A percentile compares a stretch with the other conserved stretches of the same genome.
These are phyloP conservation scores for Philaethria dido DNA, from an alignment of 2,888 invertebrate species.

Conservation along the genomic window DNA sequence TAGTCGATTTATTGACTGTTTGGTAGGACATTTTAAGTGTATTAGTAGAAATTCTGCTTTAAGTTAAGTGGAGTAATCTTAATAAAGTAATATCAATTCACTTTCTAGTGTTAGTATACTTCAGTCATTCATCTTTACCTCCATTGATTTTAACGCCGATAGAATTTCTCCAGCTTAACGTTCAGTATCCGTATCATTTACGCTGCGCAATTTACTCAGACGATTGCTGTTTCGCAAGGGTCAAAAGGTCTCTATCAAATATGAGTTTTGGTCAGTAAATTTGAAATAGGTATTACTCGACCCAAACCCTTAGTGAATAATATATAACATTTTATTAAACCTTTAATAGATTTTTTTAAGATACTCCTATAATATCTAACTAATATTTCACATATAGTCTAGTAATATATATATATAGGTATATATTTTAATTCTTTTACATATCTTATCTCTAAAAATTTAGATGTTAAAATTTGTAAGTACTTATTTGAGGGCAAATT, in stretches of 20 bases:
- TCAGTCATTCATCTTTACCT: slow-evolving; percentile 22
- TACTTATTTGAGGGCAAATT: too few relatives aligned
- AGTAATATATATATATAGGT: background rate
- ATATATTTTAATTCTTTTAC: too few relatives aligned
- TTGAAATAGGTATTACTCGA: slow-evolving; percentile 42
- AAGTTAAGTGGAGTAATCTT: slow-evolving; percentile 11
- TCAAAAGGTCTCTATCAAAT: slow-evolving; percentile 47
- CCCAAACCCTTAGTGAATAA: slow-evolving; percentile 39
- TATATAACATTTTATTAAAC: slow-evolving; percentile 36
- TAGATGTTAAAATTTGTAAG: too few relatives aligned
- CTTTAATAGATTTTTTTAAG: slow-evolving; percentile 30
- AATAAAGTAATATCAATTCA: slow-evolving; percentile 22
- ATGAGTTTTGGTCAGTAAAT: slow-evolving; percentile 47
- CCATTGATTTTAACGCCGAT: slow-evolving; percentile 31
- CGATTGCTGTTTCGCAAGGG: slow-evolving; percentile 43
- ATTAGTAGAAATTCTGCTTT: background rate
- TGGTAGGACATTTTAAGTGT: slow-evolving; percentile 9
- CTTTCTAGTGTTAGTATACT: slow-evolving; percentile 11
- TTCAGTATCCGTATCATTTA: slow-evolving; percentile 41
- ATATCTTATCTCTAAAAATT: too few relatives aligned
- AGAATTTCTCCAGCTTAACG: slow-evolving; percentile 38
- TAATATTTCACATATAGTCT: background rate
- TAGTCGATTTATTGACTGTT: slow-evolving; percentile 5
- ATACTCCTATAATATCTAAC: background rate
- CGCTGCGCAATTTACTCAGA: slow-evolving; percentile 43